Base-by-base conservation (phyloP, 92 coral and sea anemone species). In the Parazoanthus atlanticus region DNA sequence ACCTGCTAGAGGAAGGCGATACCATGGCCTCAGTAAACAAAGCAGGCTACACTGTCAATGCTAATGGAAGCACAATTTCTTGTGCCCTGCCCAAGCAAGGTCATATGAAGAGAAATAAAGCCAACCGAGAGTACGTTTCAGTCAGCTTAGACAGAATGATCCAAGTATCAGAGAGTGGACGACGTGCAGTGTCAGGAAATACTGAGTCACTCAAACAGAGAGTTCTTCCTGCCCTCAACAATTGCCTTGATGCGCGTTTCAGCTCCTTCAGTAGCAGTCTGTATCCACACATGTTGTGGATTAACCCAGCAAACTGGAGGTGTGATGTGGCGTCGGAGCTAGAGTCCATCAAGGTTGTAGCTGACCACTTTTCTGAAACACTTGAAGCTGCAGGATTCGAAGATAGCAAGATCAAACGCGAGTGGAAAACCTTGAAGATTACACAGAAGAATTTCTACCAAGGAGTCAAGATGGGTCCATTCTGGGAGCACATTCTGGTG, bases 291-390 rank as follows among this genome's bases (percentile, higher is more conserved):
- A 70, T 70, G 19, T 70, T 29, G 30, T 70, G 75, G 75, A 32
- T 70, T 26, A 28, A 70, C 75, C 75, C 75, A 70, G 75, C 75
- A 1, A 69, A 69, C 74, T 69, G 74, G 74, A 70, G 75, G 75
- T 2, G 75, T 70, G 75, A 70, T 9, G 75, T 70, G 33, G 75
- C 75, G 33, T 70, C 75, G 0, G 75, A 70, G 75, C 19, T 70
- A 32, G 33, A 26, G 21, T 70, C 17, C 36, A 26, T 70, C 32
- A 70, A 28, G 0, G 33, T 70, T 70, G 75, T 43, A 43, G 49
- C 49, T 43, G 49, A 43, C 49, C 49, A 43, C 49, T 0, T 43
- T 43, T 43, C 49, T 43, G 49, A 43, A 43, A 43, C 49, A 43
- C 49, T 43, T 43, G 49, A 4, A 43, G 49, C 49, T 3, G 49